Conservation (phyloP, 1,140 invertebrate species). For the Lasioglossum albipes region DNA sequence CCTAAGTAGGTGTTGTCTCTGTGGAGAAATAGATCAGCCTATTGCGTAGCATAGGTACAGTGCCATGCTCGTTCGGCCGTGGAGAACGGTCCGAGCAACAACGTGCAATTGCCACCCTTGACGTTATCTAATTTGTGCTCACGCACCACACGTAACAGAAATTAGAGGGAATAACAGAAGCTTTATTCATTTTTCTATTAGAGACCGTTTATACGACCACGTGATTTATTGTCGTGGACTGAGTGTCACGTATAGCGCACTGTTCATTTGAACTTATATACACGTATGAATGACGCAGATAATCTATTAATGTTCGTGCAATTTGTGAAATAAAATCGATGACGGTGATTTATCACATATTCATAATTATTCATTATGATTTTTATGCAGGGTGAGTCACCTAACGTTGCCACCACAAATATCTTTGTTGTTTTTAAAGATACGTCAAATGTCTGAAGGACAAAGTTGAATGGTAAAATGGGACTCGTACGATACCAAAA, state of each 20-base stretch:
- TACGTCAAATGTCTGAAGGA: too few species aligned
- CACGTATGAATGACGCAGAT: too few species aligned
- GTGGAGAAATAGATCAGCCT: constrained; percentile 3
- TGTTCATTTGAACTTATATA: too few species aligned
- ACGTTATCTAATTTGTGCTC: constrained; percentile 40
- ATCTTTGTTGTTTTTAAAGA: too few species aligned
- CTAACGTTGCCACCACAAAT: too few species aligned
- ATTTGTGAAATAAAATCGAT: too few species aligned
- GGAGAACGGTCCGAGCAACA: constrained; percentile 26
- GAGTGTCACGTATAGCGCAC: not conserved
- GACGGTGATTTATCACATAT: too few species aligned
- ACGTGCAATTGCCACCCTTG: constrained; percentile 39
- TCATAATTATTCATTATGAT: too few species aligned
- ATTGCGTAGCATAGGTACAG: not conserved
- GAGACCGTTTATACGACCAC: not conserved
- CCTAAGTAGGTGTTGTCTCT: constrained; percentile 15
- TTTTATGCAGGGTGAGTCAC: too few species aligned
- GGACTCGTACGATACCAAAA: too few species aligned
- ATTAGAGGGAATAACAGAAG: not conserved
- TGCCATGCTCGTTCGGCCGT: constrained; percentile 19
- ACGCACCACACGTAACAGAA: not conserved
- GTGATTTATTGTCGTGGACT: not conserved
- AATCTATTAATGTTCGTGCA: too few species aligned
- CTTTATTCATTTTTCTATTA: not conserved
- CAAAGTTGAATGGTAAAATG: too few species aligned